These are phyloP conservation scores for Pongo pygmaeus DNA, from an alignment of 2,113 vertebrate species.

Conservation along the genomic window DNA sequence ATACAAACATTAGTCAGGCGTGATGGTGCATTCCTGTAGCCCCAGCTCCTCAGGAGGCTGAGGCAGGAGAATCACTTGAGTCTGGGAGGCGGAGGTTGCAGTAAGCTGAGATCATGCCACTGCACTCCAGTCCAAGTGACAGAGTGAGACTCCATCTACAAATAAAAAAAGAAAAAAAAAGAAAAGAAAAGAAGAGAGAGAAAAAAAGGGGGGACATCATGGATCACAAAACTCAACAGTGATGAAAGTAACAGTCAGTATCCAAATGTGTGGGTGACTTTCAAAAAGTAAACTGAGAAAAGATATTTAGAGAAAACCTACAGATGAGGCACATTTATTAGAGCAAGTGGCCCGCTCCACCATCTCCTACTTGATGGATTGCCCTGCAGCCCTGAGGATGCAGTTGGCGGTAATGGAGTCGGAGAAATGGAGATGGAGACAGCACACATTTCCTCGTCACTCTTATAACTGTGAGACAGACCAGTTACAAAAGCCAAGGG, in stretches of 20 bases:
- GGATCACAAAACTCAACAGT: constrained; percentile 14
- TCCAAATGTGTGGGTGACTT: neutral
- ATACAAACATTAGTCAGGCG: no score
- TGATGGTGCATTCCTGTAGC: no score
- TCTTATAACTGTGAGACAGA: neutral
- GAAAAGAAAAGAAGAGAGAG: neutral
- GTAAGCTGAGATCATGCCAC: no score
- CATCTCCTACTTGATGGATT: neutral
- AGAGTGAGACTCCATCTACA: no score
- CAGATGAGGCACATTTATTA: constrained; percentile 2
- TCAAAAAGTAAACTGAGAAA: constrained; percentile 16
- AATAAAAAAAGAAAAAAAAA: neutral
- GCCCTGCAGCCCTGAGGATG: neutral
- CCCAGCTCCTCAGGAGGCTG: no score
- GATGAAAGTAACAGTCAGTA: constrained; percentile 12
- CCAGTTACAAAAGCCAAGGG: neutral
- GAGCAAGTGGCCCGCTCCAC: neutral
- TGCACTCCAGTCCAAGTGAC: no score
- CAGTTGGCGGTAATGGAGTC: neutral
- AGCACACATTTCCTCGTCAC: neutral
- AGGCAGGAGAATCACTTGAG: no score
- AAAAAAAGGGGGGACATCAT: neutral
- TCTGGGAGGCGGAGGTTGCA: no score
- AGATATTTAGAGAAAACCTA: constrained; percentile 30
- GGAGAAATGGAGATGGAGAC: neutral